Evolutionary conservation across 2,113 vertebrate genomes (phyloP).

Genomic region (Perccottus glenii): DNA sequence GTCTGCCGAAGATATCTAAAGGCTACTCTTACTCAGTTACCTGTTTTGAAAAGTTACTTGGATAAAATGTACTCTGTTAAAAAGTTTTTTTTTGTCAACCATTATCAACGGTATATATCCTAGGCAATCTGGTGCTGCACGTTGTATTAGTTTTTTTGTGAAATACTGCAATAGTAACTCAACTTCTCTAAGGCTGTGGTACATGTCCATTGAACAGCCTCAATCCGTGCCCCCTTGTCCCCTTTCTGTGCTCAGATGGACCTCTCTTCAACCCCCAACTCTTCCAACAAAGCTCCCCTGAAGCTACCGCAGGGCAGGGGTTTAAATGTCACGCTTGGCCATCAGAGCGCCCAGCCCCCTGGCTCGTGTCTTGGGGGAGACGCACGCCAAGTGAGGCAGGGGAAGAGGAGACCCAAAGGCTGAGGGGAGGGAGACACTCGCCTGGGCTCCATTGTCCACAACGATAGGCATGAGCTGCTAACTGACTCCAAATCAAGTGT

Average conservation of each 20-base stretch:
- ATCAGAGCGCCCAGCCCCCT: slow-evolving; percentile 74
- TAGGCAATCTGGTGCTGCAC: background rate
- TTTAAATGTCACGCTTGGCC: slow-evolving; percentile 82
- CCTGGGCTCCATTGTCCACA: slow-evolving; percentile 70
- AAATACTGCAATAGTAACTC: background rate
- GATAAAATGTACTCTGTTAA: too few species aligned
- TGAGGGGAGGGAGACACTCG: slow-evolving; percentile 68
- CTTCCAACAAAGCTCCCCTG: slow-evolving; percentile 22
- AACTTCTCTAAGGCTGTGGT: background rate
- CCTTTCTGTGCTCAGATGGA: slow-evolving; percentile 35
- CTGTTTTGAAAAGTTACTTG: too few species aligned
- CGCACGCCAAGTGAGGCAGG: slow-evolving; percentile 55
- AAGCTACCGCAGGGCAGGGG: slow-evolving; percentile 75
- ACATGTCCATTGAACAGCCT: background rate
- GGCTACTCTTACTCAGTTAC: too few species aligned
- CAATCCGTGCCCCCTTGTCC: background rate
- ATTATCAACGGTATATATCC: too few species aligned
- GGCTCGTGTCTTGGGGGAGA: slow-evolving; percentile 76
- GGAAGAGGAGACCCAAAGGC: slow-evolving; percentile 52
- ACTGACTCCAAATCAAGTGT: slow-evolving; percentile 78
- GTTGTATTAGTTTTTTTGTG: background rate
- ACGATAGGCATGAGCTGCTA: slow-evolving; percentile 74
- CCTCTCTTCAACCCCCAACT: slow-evolving; percentile 49
- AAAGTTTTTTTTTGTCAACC: too few species aligned
- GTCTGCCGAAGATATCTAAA: too few species aligned